These are phyloP conservation scores for Falco punctatus DNA, from an alignment of 2,113 vertebrate genomes.

Conservation along the genomic window DNA sequence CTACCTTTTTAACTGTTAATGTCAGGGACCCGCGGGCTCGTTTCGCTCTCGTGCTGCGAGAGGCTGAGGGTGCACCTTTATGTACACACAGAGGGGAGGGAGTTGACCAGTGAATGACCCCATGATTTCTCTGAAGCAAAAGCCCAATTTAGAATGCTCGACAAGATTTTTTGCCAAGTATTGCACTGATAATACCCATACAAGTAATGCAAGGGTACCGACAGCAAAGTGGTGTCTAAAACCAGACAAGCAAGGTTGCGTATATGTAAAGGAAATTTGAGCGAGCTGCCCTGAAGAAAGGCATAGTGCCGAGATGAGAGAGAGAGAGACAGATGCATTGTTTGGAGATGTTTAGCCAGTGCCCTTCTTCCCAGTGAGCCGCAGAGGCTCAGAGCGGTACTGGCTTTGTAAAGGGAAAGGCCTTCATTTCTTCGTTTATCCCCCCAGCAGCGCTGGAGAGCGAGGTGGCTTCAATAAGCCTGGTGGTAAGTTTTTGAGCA, in stretches of 20 bases:
- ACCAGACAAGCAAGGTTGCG: slow-evolving; percentile 75
- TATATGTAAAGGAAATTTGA: slow-evolving; percentile 77
- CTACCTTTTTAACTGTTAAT: slow-evolving; percentile 64
- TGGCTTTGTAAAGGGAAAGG: slow-evolving; percentile 98
- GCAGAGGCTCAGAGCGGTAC: slow-evolving; percentile 94
- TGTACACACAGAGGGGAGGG: slow-evolving; percentile 64
- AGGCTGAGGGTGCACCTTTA: slow-evolving; percentile 80
- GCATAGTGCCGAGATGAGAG: slow-evolving; percentile 85
- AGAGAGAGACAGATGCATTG: slow-evolving; percentile 80
- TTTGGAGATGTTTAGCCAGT: slow-evolving; percentile 90
- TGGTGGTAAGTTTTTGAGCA: slow-evolving; percentile 99
- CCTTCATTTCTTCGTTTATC: slow-evolving; percentile 99
- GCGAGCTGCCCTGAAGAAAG: slow-evolving; percentile 85
- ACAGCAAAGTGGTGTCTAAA: slow-evolving; percentile 72
- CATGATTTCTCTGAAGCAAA: background rate
- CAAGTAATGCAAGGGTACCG: slow-evolving; percentile 54
- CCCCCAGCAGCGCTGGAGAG: slow-evolving; percentile 99
- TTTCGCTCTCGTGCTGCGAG: slow-evolving; percentile 44
- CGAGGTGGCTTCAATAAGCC: slow-evolving; percentile 99
- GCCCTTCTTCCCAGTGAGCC: slow-evolving; percentile 93
- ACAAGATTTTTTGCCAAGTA: slow-evolving; percentile 63
- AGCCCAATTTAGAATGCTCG: background rate
- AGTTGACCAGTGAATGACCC: background rate
- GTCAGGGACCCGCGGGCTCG: slow-evolving; percentile 66
- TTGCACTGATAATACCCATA: slow-evolving; percentile 80